These are phyloP conservation scores for Trichonephila clavipes DNA, from an alignment of 1,140 invertebrate genomes.

Conservation along the genomic window DNA sequence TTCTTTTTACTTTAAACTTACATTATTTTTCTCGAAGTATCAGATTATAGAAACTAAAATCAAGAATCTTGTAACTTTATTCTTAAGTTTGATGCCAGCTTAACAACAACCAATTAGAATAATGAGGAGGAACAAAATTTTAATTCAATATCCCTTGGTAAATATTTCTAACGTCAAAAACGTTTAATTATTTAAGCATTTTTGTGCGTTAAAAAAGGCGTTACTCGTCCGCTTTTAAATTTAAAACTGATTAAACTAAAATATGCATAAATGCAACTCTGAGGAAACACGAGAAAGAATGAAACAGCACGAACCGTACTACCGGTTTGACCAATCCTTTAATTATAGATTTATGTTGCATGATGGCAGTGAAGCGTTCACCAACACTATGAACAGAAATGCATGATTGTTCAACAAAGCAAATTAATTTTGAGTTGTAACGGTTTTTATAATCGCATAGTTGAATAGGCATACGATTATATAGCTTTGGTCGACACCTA, in stretches of 20 bases:
- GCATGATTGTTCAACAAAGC: not conserved
- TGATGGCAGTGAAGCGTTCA: not conserved
- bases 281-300: not conserved
- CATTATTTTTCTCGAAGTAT: no score
- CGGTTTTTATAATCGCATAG: not conserved
- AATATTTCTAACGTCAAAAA: no score
- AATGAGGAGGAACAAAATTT: no score
- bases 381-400: not conserved
- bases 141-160: no score
- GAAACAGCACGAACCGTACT: not conserved
- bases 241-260: not conserved
- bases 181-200: no score
- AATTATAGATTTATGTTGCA: slow-evolving; percentile 6
- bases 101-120: no score
- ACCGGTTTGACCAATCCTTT: not conserved
- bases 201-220: not conserved
- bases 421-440: not conserved
- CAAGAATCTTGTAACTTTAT: no score
- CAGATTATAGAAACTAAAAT: no score
- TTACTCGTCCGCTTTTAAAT: not conserved
- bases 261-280: not conserved
- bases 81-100: no score
- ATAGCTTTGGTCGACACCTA: no score
- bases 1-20: no score
- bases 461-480: not conserved